Evolutionary conservation across 2,797 vertebrate species (phyloP), one percentile per base, ranked within the genome.

Genomic region (Falco naumanni): DNA sequence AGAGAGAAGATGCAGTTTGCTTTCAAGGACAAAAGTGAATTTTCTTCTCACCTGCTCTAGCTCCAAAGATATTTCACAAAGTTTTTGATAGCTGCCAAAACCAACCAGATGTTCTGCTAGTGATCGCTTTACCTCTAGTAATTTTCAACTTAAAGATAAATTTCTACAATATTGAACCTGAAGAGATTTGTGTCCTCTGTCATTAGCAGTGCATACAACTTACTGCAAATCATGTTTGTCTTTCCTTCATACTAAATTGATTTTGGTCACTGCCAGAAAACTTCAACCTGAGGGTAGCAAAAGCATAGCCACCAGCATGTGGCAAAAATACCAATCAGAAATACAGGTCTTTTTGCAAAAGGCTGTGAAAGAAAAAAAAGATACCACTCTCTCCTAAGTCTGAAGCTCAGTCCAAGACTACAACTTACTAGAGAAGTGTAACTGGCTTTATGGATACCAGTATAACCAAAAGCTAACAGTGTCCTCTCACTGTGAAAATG

Each of bases 251-350:
- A 37, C 24, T 64, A 65, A 31, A 75, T 56, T 56, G 64, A 45
- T 69, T 61, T 56, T 9, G 8, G 29, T 54, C 37, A 41, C 54
- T 69, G 79, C 9, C 13, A 59, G 45, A 54, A 75, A 79, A 51
- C 47, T 69, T 77, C 17, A 61, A 16, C 33, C 18, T 48, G 29
- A 64, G 6, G 2, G 25, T 3, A 79, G n/a, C 37, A 80, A 88
- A 86, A 54, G 47, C 53, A 84, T 2, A 79, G 28, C 12, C 39
- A 54, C 16, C 0, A 0, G 4, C 5, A 5, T 3, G 6, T 57
- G 56, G 16, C 29, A 89, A 43, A 88, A 92, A 54, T 16, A 31
- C 11, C 6, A 16, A 9, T 11, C 6, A 9, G 33, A 86, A 92
- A 63, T 19, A 60, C 0, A 0, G 5, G 17, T 25, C 9, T 61